Evolutionary conservation across 92 coral and sea anemone species (phyloP).

Genomic region (Blastomussa wellsi): DNA sequence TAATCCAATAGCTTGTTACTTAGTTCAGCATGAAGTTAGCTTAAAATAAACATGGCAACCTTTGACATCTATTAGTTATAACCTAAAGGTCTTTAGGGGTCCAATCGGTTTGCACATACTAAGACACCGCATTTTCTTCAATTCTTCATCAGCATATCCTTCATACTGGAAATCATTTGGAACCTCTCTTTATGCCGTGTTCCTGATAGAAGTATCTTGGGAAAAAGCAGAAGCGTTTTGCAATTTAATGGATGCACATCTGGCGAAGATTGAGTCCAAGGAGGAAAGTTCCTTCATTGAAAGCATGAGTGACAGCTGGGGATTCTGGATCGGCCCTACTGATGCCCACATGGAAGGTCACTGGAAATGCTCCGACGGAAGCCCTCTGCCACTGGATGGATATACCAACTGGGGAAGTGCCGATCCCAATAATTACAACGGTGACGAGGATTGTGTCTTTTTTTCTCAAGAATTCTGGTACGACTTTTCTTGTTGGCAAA

Average conservation of each 20-base stretch:
- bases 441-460: background rate
- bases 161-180: background rate
- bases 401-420: slow-evolving; percentile 1
- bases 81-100: too few relatives aligned
- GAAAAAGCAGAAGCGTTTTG: background rate
- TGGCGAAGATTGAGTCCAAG: slow-evolving; percentile 18
- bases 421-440: background rate
- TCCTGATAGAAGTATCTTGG: background rate
- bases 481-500: background rate
- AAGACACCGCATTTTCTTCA: background rate
- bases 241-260: background rate
- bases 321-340: slow-evolving; percentile 5
- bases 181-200: background rate
- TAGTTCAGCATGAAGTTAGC: too few relatives aligned
- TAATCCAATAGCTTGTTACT: too few relatives aligned
- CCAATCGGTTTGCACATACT: background rate
- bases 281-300: slow-evolving; percentile 3
- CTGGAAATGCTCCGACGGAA: slow-evolving; percentile 23
- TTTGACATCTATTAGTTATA: too few relatives aligned
- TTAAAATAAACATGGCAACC: too few relatives aligned
- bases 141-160: background rate
- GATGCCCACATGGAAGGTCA: background rate
- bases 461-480: background rate
- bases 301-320: background rate
- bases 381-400: background rate